A percentile compares a stretch with the other conserved stretches of the same genome.
Evolutionary conservation across 64 coral and sea anemone species (phyloP).

Genomic region (Orbicella faveolata): DNA sequence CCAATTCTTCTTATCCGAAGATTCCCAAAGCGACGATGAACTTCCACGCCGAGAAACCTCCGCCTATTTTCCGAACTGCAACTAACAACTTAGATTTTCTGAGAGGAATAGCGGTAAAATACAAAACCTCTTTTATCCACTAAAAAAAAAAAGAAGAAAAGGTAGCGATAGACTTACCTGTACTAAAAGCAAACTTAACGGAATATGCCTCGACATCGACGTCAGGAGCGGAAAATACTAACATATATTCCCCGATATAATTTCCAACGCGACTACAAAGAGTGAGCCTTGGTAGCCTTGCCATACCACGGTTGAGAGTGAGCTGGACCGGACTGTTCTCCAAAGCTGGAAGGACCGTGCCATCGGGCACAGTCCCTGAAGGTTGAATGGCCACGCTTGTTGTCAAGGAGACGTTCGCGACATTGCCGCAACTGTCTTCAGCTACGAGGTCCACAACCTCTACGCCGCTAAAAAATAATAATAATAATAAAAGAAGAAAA

Average conservation of each 20-base stretch:
- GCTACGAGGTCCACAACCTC: conserved; percentile 50
- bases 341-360: conserved; percentile 44
- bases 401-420: conserved; percentile 37
- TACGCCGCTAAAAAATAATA: neutral
- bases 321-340: conserved; percentile 59
- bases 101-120: too few species aligned
- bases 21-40: too few species aligned
- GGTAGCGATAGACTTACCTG: conserved; percentile 43
- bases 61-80: neutral
- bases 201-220: conserved; percentile 32
- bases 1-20: too few species aligned
- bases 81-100: neutral
- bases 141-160: neutral
- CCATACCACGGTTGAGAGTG: conserved; percentile 33
- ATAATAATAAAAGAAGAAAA: neutral
- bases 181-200: conserved; percentile 82
- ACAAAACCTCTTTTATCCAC: too few species aligned
- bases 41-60: too few species aligned
- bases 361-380: conserved; percentile 30
- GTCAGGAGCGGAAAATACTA: conserved; percentile 72
- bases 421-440: conserved; percentile 50
- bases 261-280: conserved; percentile 64
- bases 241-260: conserved; percentile 74
- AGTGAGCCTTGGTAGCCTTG: conserved; percentile 59
- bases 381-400: conserved; percentile 46